Evolutionary conservation across 2,888 invertebrate genomes (phyloP).

Genomic region (Heliconius ethilla): DNA sequence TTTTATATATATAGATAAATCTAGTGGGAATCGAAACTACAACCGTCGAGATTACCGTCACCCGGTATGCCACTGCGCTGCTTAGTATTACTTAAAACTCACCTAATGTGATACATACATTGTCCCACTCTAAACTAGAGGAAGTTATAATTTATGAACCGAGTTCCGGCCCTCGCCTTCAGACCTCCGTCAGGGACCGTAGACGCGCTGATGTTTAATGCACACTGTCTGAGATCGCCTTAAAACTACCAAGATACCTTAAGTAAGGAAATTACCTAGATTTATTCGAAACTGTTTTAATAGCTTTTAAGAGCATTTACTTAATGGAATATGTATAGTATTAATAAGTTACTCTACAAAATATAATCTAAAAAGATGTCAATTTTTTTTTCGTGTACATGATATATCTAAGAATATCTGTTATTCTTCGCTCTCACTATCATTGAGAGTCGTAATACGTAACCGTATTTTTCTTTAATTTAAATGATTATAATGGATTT

Average conservation of each 20-base stretch:
- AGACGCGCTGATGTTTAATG: slow-evolving; percentile 65
- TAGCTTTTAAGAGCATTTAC: slow-evolving; percentile 3
- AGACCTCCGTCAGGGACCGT: slow-evolving; percentile 50
- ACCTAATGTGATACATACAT: slow-evolving; percentile 54
- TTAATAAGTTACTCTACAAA: not conserved
- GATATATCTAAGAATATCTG: not conserved
- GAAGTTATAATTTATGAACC: slow-evolving; percentile 80
- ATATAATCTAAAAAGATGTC: not conserved
- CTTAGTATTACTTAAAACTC: slow-evolving; percentile 40
- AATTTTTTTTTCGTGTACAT: not conserved
- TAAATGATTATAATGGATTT: no score
- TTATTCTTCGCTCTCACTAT: not conserved
- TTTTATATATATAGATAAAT: no score
- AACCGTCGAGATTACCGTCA: not conserved
- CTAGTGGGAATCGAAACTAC: not conserved
- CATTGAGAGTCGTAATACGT: not conserved
- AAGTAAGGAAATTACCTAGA: slow-evolving; percentile 42
- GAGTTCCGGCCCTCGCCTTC: slow-evolving; percentile 69
- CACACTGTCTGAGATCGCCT: slow-evolving; percentile 67
- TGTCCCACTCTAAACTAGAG: slow-evolving; percentile 73
- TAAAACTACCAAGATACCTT: slow-evolving; percentile 31
- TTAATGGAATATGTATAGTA: not conserved
- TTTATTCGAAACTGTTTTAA: slow-evolving; percentile 30
- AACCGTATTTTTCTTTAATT: not conserved
- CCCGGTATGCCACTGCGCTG: no score